Conservation (phyloP, 2,888 invertebrate species). For the Philereme transversata region DNA sequence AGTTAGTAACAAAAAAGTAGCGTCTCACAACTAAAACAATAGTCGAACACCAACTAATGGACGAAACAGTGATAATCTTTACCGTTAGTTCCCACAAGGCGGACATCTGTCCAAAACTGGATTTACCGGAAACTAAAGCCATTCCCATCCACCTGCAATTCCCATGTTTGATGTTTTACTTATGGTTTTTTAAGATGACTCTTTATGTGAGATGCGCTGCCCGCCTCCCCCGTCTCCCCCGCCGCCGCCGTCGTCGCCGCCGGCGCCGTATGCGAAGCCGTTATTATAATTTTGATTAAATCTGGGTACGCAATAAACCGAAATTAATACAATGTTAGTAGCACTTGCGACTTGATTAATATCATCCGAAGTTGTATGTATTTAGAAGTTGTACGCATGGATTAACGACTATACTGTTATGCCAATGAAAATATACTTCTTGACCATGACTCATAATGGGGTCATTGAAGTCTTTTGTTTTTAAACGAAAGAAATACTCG, state of each 20-base stretch:
- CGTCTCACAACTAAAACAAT: slow-evolving; percentile 32
- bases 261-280: slow-evolving; percentile 14
- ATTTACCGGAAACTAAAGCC: slow-evolving; percentile 72
- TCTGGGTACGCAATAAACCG: slow-evolving; percentile 9
- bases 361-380: no score
- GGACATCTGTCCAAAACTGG: slow-evolving; percentile 73
- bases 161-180: slow-evolving; percentile 46
- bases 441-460: no score
- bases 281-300: slow-evolving; percentile 39
- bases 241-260: slow-evolving; percentile 3
- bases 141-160: slow-evolving; percentile 59
- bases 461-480: no score
- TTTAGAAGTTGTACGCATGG: no score
- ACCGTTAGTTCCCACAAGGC: slow-evolving; percentile 76
- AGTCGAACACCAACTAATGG: slow-evolving; percentile 36
- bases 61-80: slow-evolving; percentile 38
- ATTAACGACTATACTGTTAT: no score
- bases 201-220: slow-evolving; percentile 41
- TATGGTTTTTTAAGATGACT: slow-evolving; percentile 33
- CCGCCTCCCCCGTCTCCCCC: no score
- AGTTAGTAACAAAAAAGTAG: slow-evolving; percentile 9
- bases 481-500: no score
- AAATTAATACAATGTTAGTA: slow-evolving; percentile 7
- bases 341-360: no score
- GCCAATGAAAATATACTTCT: no score